phyloP scores from a whole-genome alignment of 2,797 vertebrate genomes.

The Peromyscus eremicus region DNA sequence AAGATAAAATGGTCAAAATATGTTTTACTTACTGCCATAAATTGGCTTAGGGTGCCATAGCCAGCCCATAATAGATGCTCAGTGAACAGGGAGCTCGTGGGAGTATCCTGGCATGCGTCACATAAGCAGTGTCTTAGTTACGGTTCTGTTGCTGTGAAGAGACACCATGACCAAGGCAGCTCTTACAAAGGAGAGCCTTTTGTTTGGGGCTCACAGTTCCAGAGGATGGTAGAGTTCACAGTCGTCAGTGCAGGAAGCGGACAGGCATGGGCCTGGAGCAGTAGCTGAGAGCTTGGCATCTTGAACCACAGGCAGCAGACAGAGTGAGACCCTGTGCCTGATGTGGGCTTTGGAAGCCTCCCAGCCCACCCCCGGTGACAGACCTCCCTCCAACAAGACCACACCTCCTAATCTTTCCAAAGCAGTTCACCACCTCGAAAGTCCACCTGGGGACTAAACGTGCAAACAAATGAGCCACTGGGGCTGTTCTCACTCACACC shows the following conservation, averaged over 20 bases:
- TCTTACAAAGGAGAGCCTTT: background rate
- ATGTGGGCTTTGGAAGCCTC: background rate
- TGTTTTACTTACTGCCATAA: background rate
- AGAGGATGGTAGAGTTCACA: background rate
- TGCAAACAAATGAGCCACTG: background rate
- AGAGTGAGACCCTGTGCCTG: background rate
- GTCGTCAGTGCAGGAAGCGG: background rate
- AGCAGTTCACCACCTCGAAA: background rate
- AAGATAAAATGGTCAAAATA: background rate
- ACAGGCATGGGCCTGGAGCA: background rate
- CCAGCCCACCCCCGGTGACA: background rate
- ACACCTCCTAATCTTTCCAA: background rate
- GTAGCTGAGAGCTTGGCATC: background rate
- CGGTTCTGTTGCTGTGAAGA: too few species aligned
- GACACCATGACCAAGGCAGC: background rate
- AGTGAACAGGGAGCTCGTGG: background rate
- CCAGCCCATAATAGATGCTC: background rate
- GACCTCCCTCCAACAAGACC: background rate
- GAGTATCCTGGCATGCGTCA: background rate
- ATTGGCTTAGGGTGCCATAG: background rate
- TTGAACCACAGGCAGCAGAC: too few species aligned
- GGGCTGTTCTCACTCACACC: too few species aligned
- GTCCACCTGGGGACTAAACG: background rate
- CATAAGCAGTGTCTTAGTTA: background rate
- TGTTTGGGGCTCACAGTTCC: background rate